Base-by-base conservation (phyloP, 1,140 invertebrate genomes). In the Liolophura sinensis region DNA sequence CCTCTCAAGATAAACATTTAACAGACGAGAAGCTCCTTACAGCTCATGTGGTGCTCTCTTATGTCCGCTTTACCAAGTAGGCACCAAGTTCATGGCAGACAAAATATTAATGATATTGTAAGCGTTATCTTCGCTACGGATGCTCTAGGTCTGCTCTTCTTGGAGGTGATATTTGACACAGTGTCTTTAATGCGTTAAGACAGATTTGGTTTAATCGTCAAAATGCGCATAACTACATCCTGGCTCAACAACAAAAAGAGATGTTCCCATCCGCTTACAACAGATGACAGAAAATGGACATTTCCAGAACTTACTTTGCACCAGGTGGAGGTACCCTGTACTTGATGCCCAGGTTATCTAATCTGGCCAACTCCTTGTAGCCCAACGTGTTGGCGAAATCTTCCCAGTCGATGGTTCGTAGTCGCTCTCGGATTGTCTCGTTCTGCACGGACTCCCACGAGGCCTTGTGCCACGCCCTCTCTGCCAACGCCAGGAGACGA, bases 391-490 rank as follows among this genome's bases (percentile, higher is more conserved):
- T 77, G 6, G 73, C 72, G 65, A 80, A 80, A 3, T 61, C 31
- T 47, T 24, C 55, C 74, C 73, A 78, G 18, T 80, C 72, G 0
- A 31, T 60, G 59, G 20, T 49, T 65, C 49, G 56, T 52, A 12
- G 9, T 15, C n/a, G 22, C 20, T 3, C 3, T 64, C 50, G 61
- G 52, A 25, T 14, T 16, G n/a, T 9, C 49, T 61, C 60, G 7
- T 68, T 49, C 6, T 54, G 27, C 1, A 67, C 54, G 15, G 58
- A 47, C 64, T 80, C 78, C 80, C 80, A 82, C 16, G 49, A 11
- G 24, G 76, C 72, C 40, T 70, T 69, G 56, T 79, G 78, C 80
- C 80, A 82, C 1, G 76, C 76, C 25, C 78, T 62, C 69, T 82
- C 80, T 16, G 80, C 80, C 24, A 80, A 64, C 9, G 80, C 78